Percentiles rank a stretch among this genome's conserved stretches.
phyloP scores from a whole-genome alignment of 2,888 invertebrate genomes.

The Drosophila neonasuta region DNA sequence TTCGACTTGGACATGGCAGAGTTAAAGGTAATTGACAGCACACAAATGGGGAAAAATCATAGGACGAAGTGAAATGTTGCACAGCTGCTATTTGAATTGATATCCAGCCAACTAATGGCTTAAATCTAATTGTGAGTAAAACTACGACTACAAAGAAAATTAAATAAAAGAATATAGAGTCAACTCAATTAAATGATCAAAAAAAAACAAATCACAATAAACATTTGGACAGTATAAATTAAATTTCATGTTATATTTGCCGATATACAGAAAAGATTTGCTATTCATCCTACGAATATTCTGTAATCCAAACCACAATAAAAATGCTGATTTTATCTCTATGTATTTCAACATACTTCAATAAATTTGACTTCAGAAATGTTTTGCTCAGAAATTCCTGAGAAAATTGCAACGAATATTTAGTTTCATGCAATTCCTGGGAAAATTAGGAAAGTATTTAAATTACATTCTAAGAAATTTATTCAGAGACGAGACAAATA shows the following conservation, averaged over 20 bases:
- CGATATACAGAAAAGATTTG: not conserved
- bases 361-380: not conserved
- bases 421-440: not conserved
- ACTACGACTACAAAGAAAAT: not conserved
- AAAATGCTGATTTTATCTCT: not conserved
- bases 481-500: not conserved
- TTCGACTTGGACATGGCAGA: not conserved
- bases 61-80: not conserved
- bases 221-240: not conserved
- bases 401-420: not conserved
- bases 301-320: not conserved
- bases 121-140: not conserved
- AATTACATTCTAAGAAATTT: not conserved
- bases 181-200: conserved; percentile 1
- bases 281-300: not conserved
- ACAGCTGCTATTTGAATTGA: not conserved
- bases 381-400: not conserved
- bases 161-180: not conserved
- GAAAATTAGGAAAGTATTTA: not conserved
- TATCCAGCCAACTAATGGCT: conserved; percentile 7
- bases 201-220: not conserved
- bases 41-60: conserved; percentile 11
- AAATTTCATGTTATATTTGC: not conserved
- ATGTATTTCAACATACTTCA: not conserved
- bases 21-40: conserved; percentile 28